phyloP scores from a whole-genome alignment of 1,140 invertebrate species.

The Apis cerana region DNA sequence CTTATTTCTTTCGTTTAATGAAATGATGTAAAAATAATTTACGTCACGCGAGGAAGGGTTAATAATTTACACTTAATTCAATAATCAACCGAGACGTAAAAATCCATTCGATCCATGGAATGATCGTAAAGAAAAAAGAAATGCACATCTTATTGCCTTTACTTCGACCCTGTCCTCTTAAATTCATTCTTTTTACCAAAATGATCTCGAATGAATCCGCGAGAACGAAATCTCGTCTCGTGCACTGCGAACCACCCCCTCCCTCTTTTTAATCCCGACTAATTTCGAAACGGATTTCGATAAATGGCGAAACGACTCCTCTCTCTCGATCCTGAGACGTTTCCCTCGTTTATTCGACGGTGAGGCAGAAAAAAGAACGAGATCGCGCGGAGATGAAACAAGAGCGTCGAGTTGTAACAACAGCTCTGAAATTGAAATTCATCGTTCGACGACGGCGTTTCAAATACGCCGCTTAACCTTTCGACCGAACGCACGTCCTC shows the following conservation, averaged over 20 bases:
- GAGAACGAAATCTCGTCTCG: background rate
- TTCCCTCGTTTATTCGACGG: background rate
- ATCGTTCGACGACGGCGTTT: constrained; percentile 12
- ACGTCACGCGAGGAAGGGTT: no score
- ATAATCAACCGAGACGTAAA: no score
- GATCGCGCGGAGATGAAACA: background rate
- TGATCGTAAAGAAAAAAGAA: no score
- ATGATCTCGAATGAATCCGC: no score
- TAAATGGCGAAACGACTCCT: constrained; percentile 10
- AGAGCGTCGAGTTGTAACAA: background rate
- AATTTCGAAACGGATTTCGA: constrained; percentile 34
- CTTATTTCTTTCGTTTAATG: no score
- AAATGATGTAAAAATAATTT: no score
- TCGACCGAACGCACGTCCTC: background rate
- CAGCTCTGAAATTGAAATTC: constrained; percentile 28
- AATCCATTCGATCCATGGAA: no score
- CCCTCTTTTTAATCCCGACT: constrained; percentile 41
- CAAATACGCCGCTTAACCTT: constrained; percentile 5
- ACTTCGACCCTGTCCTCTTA: no score
- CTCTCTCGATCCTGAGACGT: no score
- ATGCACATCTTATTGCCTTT: no score
- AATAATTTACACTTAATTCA: no score
- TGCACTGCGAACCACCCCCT: background rate
- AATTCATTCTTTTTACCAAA: no score
- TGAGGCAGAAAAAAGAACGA: background rate